Conservation (phyloP, 2,888 invertebrate genomes). For the Arctia plantaginis region DNA sequence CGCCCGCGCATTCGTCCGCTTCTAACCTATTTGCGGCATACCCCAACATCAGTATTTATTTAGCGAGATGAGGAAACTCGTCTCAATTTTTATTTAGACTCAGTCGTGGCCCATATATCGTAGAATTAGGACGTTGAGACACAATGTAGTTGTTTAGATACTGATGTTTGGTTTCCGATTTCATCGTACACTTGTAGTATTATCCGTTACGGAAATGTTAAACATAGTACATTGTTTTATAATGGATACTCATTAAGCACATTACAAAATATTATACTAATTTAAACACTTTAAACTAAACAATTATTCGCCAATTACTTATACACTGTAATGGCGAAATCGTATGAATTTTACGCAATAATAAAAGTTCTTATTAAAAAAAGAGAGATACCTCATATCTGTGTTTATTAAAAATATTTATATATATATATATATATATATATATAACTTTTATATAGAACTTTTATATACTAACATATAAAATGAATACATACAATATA, state of each 20-base stretch:
- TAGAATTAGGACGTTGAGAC: slow-evolving; percentile 70
- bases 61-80: slow-evolving; percentile 83
- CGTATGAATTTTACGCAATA: not conserved
- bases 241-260: not conserved
- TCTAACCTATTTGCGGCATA: slow-evolving; percentile 84
- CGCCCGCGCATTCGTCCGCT: slow-evolving; percentile 58
- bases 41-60: slow-evolving; percentile 82
- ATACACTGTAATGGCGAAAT: not conserved
- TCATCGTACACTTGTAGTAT: slow-evolving; percentile 36
- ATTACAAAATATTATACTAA: not conserved
- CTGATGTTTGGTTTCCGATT: slow-evolving; percentile 58
- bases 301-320: not conserved
- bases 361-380: not conserved
- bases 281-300: not conserved
- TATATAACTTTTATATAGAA: too few relatives aligned
- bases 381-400: not conserved
- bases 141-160: slow-evolving; percentile 47
- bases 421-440: too few relatives aligned
- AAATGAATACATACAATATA: too few relatives aligned
- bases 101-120: slow-evolving; percentile 78
- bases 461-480: not conserved
- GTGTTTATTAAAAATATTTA: not conserved
- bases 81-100: slow-evolving; percentile 78
- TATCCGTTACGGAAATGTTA: slow-evolving; percentile 21
- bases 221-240: slow-evolving; percentile 16